Conservation (phyloP, 2,797 vertebrate genomes). For the Cossypha niveicapilla region DNA sequence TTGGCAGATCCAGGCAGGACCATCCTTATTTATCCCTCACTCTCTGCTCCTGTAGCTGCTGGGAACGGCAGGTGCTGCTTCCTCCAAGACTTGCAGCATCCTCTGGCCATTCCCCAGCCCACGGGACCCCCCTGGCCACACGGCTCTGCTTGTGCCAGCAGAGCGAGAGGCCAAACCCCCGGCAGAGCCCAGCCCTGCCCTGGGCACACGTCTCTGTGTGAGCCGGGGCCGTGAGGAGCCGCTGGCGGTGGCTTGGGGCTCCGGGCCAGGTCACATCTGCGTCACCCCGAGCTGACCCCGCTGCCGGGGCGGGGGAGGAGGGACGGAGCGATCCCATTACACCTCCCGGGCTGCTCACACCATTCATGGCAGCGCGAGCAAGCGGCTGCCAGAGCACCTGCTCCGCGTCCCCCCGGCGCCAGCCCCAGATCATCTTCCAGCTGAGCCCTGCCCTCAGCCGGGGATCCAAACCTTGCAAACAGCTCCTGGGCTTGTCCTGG, state of each 20-base stretch:
- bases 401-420: background rate
- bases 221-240: background rate
- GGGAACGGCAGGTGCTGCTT: background rate
- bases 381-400: conserved; percentile 39
- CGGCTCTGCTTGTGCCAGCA: fast-evolving
- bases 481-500: background rate
- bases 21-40: fast-evolving
- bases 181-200: background rate
- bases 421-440: conserved; percentile 18
- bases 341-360: background rate
- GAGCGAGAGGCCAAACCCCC: background rate
- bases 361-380: background rate
- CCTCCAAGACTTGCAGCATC: background rate
- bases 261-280: background rate
- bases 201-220: fast-evolving
- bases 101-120: background rate
- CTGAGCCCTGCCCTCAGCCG: background rate
- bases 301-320: background rate
- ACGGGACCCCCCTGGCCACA: fast-evolving
- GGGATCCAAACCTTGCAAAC: background rate
- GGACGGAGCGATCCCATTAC: background rate
- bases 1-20: background rate
- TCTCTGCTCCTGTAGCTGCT: fast-evolving
- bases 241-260: background rate
- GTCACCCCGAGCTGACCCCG: background rate